These are phyloP conservation scores for Henricia sp. DNA, from an alignment of 53 echinoderm and acorn worm species.

Conservation along the genomic window DNA sequence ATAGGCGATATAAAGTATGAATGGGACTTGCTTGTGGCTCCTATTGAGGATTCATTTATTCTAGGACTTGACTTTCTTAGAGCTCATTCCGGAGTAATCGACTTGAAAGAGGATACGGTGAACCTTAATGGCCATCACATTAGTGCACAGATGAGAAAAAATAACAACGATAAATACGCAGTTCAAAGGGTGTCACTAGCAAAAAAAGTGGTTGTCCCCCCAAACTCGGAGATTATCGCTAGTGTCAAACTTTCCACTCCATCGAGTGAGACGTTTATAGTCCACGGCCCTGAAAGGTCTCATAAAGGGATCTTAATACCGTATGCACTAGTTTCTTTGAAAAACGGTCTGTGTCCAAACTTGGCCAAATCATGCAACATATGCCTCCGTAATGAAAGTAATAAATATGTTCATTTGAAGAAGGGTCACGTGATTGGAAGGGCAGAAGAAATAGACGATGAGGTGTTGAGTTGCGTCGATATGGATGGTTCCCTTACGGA, in stretches of 20 bases:
- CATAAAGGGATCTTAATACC: conserved; percentile 11
- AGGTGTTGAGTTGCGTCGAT: neutral
- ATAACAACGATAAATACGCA: conserved; percentile 19
- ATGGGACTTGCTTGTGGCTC: conserved; percentile 33
- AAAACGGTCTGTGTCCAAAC: neutral
- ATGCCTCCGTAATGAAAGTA: conserved; percentile 7
- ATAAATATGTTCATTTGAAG: neutral
- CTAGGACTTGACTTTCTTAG: conserved; percentile 27
- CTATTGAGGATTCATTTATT: conserved; percentile 35
- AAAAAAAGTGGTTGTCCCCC: conserved; percentile 18
- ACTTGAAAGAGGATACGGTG: conserved; percentile 14
- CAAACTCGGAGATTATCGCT: conserved; percentile 22
- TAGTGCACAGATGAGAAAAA: conserved; percentile 32
- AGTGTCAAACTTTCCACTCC: neutral
- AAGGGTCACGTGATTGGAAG: conserved; percentile 14
- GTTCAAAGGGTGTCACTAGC: conserved; percentile 16
- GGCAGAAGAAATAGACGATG: conserved; percentile 1
- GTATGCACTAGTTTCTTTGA: conserved; percentile 8
- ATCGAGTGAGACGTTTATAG: neutral
- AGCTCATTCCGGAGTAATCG: conserved; percentile 23
- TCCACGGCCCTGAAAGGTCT: conserved; percentile 4
- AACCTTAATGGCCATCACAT: neutral
- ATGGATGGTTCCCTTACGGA: neutral
- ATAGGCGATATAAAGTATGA: conserved; percentile 4
- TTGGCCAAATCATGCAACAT: neutral